Conservation (phyloP, 1,140 invertebrate genomes). For the Hylaeus anthracinus region DNA sequence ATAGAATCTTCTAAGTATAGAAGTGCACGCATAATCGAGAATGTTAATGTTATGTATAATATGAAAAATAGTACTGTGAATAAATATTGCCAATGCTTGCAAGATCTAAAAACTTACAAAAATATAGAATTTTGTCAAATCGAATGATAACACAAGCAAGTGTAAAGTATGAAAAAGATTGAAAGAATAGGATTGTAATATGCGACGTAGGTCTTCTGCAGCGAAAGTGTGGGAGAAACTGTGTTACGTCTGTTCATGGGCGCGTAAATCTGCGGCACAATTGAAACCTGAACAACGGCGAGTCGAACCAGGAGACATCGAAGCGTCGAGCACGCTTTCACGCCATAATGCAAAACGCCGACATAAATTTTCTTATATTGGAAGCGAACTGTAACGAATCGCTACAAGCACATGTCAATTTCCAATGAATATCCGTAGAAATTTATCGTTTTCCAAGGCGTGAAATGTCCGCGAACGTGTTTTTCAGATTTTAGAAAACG, state of each 20-base stretch:
- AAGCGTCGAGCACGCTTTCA: slow-evolving; percentile 17
- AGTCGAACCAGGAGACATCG: background rate
- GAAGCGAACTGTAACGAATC: slow-evolving; percentile 1
- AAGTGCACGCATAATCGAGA: no score
- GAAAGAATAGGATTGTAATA: no score
- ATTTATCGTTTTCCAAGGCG: no score
- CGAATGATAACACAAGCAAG: no score
- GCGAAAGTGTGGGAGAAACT: background rate
- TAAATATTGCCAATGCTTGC: no score
- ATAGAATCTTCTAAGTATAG: no score
- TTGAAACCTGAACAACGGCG: slow-evolving; percentile 8
- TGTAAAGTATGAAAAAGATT: no score
- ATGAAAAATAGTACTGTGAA: no score
- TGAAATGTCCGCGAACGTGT: background rate
- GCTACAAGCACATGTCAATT: background rate
- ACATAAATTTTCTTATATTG: slow-evolving; percentile 1
- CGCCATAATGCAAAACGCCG: background rate
- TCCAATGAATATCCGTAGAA: background rate
- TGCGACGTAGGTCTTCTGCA: no score
- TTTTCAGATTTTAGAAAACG: background rate
- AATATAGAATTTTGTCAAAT: no score
- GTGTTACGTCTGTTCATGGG: background rate
- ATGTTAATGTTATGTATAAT: no score
- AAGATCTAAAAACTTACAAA: no score
- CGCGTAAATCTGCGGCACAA: background rate